These are phyloP conservation scores for Cephonodes hylas DNA, from an alignment of 2,888 invertebrate genomes.

Conservation along the genomic window DNA sequence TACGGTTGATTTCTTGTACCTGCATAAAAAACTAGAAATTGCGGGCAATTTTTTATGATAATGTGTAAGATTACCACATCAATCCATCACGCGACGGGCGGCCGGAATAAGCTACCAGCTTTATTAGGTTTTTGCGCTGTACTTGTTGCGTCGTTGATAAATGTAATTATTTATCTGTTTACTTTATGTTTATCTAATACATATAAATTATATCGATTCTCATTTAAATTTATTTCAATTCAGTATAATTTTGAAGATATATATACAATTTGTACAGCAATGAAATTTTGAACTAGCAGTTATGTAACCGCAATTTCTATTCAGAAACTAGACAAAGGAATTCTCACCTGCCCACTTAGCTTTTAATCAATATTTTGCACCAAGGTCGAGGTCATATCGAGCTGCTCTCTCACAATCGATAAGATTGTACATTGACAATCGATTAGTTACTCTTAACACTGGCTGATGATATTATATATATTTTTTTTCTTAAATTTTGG, in stretches of 20 bases:
- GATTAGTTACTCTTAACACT: constrained; percentile 8
- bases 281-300: background rate
- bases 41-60: background rate
- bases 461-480: background rate
- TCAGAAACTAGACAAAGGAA: constrained; percentile 4
- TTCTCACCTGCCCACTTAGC: constrained; percentile 25
- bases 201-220: background rate
- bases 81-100: background rate
- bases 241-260: background rate
- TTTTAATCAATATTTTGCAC: constrained; percentile 30
- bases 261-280: background rate
- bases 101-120: background rate
- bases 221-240: background rate
- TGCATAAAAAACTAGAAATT: background rate
- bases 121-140: background rate
- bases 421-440: background rate
- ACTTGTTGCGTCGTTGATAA: background rate
- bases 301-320: background rate
- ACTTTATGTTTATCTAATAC: background rate
- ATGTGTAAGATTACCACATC: background rate
- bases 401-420: constrained; percentile 32
- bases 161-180: background rate
- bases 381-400: constrained; percentile 50
- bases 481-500: constrained; percentile 22
- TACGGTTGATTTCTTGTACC: too few species aligned